Conservation (phyloP, 1,140 invertebrate species). For the Popillia japonica region DNA sequence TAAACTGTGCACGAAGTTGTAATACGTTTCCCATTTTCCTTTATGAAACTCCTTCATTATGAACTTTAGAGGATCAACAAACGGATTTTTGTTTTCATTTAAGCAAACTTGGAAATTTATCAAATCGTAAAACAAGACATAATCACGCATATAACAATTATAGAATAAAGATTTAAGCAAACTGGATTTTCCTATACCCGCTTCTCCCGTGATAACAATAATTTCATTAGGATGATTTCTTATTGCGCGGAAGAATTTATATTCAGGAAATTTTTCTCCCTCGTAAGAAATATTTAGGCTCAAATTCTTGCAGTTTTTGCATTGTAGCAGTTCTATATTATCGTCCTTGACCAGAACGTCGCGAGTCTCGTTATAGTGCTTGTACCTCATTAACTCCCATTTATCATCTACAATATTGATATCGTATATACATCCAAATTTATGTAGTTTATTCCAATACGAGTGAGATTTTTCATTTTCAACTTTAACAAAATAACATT, state of each 20-base stretch:
- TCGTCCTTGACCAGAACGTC: background rate
- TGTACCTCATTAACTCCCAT: background rate
- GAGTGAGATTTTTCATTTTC: background rate
- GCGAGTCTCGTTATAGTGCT: background rate
- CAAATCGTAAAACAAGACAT: background rate
- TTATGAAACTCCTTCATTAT: background rate
- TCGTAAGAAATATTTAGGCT: background rate
- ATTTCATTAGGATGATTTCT: background rate
- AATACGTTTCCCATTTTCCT: background rate
- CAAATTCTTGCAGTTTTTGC: background rate
- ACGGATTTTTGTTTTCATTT: background rate
- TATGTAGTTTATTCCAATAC: background rate
- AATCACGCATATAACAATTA: background rate
- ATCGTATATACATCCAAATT: background rate
- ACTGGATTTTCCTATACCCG: background rate
- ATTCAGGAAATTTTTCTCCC: background rate
- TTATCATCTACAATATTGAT: background rate
- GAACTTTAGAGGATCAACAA: background rate
- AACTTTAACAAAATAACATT: background rate
- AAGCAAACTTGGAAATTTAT: background rate
- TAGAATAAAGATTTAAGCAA: background rate
- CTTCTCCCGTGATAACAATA: background rate
- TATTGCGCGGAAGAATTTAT: background rate
- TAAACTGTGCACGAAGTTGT: background rate
- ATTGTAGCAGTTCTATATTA: background rate